These are phyloP conservation scores for Hippocampus mohnikei DNA, from an alignment of 2,113 vertebrate species.

Conservation along the genomic window DNA sequence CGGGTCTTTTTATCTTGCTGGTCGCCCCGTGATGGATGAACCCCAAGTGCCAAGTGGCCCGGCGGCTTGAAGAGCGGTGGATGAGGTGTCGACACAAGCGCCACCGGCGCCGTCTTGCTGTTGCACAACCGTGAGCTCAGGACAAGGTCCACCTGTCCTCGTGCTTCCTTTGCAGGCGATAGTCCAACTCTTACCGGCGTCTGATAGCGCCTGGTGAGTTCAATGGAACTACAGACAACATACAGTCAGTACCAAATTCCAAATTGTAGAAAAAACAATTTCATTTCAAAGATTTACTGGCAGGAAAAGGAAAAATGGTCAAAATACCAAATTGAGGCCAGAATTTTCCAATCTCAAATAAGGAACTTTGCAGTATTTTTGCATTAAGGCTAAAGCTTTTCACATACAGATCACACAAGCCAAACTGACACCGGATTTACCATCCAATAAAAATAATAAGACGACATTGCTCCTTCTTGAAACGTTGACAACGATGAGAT, in stretches of 20 bases:
- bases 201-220: slow-evolving; percentile 6
- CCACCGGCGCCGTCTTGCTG: slow-evolving; percentile 22
- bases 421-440: neutral
- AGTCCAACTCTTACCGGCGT: slow-evolving; percentile 8
- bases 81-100: slow-evolving; percentile 54
- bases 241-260: neutral
- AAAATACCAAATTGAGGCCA: neutral
- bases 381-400: neutral
- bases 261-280: neutral
- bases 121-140: slow-evolving; percentile 22
- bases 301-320: neutral
- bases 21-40: slow-evolving; percentile 86
- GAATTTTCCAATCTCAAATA: slow-evolving; percentile 5
- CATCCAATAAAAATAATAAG: neutral
- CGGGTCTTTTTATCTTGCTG: slow-evolving; percentile 86
- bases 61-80: slow-evolving; percentile 37
- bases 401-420: neutral
- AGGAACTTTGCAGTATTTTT: neutral
- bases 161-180: slow-evolving; percentile 22
- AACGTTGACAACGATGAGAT: neutral
- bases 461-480: neutral
- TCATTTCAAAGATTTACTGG: too few relatives aligned
- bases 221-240: too few relatives aligned
- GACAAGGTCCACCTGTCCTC: slow-evolving; percentile 12
- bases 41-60: slow-evolving; percentile 35